Percentiles rank a stretch among this genome's conserved stretches.
These are phyloP conservation scores for Mungos mungo DNA, from an alignment of 2,113 vertebrate genomes.

Conservation along the genomic window DNA sequence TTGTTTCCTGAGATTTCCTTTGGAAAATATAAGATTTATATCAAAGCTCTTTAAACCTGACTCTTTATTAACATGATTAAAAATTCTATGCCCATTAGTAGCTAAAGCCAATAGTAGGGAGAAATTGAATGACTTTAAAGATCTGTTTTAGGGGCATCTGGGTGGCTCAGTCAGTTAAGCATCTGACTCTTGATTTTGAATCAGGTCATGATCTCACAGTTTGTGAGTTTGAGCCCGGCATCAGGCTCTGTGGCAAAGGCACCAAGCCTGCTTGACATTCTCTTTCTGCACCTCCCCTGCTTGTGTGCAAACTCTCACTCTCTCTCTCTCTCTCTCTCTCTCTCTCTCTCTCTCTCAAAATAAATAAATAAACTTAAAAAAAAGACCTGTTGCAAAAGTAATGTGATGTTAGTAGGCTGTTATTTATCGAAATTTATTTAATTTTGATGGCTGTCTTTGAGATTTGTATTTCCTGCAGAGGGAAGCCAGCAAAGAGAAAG, in stretches of 20 bases:
- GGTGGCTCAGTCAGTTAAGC: no score
- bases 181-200: no score
- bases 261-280: no score
- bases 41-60: conserved; percentile 68
- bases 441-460: conserved; percentile 67
- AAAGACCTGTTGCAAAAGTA: conserved; percentile 48
- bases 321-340: no score
- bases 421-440: conserved; percentile 84
- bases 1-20: conserved; percentile 39
- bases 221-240: no score
- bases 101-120: conserved; percentile 25
- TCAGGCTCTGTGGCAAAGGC: no score
- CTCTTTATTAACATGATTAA: conserved; percentile 7
- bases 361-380: no score
- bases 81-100: conserved; percentile 15
- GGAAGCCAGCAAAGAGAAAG: conserved; percentile 70
- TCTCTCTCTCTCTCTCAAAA: no score
- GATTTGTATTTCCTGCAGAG: conserved; percentile 68
- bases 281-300: no score
- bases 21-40: conserved; percentile 64
- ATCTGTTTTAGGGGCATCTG: conserved; percentile 5
- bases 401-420: conserved; percentile 71
- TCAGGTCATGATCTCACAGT: no score
- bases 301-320: no score
- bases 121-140: conserved; percentile 62